These are phyloP conservation scores for Sebastes minor DNA, from an alignment of 2,797 vertebrate genomes.

Conservation along the genomic window DNA sequence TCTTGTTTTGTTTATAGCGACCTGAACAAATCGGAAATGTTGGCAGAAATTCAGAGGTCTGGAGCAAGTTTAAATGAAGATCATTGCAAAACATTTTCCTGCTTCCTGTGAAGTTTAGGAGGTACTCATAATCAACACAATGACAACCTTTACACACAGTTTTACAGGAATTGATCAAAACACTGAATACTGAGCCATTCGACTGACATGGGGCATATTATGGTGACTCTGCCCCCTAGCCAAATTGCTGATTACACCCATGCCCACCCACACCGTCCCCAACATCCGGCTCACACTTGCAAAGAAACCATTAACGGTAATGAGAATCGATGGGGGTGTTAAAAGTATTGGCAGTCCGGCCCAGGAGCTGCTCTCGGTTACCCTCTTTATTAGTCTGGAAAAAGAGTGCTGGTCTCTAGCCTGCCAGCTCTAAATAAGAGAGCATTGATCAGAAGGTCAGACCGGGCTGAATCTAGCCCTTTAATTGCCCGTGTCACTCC, in stretches of 20 bases:
- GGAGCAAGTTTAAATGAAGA: not conserved
- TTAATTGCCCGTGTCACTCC: constrained; percentile 65
- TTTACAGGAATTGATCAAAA: not conserved
- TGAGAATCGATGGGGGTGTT: constrained; percentile 77
- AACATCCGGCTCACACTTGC: constrained; percentile 50
- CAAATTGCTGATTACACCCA: constrained; percentile 27
- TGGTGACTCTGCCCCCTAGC: constrained; percentile 7
- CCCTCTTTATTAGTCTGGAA: constrained; percentile 74
- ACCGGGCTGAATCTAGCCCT: constrained; percentile 49
- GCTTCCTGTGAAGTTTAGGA: not conserved
- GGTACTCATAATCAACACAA: not conserved
- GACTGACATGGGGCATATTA: constrained; percentile 18
- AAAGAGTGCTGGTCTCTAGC: constrained; percentile 48
- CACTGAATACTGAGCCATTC: constrained; percentile 1
- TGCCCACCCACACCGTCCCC: constrained; percentile 32
- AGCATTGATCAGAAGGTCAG: constrained; percentile 75
- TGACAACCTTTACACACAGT: not conserved
- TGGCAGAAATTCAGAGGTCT: not conserved
- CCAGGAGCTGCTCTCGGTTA: constrained; percentile 62
- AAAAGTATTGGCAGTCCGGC: constrained; percentile 75
- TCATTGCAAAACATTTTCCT: not conserved
- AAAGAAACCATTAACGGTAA: constrained; percentile 74
- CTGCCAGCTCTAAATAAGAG: constrained; percentile 62
- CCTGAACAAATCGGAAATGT: not conserved
- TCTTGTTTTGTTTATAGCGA: not conserved